phyloP scores from a whole-genome alignment of 2,888 invertebrate genomes.

The Eilema griseolum region DNA sequence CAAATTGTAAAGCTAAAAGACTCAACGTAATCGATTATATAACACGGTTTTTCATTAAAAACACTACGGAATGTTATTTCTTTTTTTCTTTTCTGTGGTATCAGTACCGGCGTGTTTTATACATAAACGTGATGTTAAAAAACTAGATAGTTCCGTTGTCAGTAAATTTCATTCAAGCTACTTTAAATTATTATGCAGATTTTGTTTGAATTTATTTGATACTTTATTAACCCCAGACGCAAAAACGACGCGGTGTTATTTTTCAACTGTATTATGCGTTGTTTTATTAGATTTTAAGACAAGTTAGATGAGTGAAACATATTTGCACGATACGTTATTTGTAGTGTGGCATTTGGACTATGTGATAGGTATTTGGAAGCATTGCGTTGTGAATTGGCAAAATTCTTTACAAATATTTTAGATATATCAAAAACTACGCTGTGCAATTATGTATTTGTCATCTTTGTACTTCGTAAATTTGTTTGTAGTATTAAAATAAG shows the following conservation, averaged over 20 bases:
- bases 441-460: too few relatives aligned
- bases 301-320: background rate
- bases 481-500: too few relatives aligned
- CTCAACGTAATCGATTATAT: slow-evolving; percentile 51
- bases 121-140: slow-evolving; percentile 2
- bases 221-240: too few relatives aligned
- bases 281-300: background rate
- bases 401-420: background rate
- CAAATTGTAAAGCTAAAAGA: slow-evolving; percentile 42
- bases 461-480: too few relatives aligned
- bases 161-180: background rate
- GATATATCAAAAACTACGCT: too few relatives aligned
- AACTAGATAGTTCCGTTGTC: slow-evolving; percentile 14
- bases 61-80: slow-evolving; percentile 1
- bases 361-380: background rate
- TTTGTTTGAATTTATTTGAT: background rate
- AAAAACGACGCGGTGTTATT: too few relatives aligned
- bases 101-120: slow-evolving; percentile 2
- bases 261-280: too few relatives aligned
- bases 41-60: slow-evolving; percentile 38
- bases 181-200: slow-evolving; percentile 7
- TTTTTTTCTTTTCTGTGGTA: background rate
- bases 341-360: background rate
- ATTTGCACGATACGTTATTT: background rate
- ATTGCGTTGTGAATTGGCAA: background rate